Percentiles rank a stretch among this genome's conserved stretches.
Conservation (phyloP, 2,888 invertebrate genomes). For the Scaeva pyrastri region DNA sequence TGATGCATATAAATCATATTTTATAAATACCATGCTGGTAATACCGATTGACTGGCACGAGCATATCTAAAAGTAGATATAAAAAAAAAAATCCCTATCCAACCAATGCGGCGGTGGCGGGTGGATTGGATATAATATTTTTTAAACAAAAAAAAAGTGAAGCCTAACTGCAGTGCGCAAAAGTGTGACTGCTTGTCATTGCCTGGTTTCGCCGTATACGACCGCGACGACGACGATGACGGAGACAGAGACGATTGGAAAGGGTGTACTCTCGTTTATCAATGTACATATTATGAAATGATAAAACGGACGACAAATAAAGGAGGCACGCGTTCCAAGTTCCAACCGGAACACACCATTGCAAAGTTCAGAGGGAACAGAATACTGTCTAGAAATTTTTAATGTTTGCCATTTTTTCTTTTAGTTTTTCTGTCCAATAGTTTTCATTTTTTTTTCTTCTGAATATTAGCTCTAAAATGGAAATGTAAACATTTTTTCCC, state of each 20-base stretch:
- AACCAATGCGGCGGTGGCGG: constrained; percentile 26
- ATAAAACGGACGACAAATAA: constrained; percentile 34
- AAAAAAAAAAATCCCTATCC: constrained; percentile 5
- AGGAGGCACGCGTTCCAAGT: constrained; percentile 57
- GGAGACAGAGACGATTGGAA: background rate
- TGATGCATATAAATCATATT: background rate
- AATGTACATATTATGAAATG: constrained; percentile 47
- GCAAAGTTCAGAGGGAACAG: constrained; percentile 30
- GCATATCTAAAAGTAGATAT: constrained; percentile 5
- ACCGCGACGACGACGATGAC: background rate
- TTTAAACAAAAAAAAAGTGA: constrained; percentile 31
- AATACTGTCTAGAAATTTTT: constrained; percentile 40
- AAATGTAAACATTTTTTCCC: constrained; percentile 47
- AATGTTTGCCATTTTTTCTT: constrained; percentile 26
- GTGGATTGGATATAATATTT: constrained; percentile 33
- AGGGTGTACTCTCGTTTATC: constrained; percentile 43
- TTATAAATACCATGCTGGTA: constrained; percentile 34
- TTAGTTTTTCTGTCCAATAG: background rate
- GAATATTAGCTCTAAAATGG: constrained; percentile 28
- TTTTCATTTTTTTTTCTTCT: constrained; percentile 2
- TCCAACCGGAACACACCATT: constrained; percentile 46
- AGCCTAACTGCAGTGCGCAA: constrained; percentile 72
- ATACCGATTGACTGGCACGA: constrained; percentile 13
- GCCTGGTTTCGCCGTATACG: constrained; percentile 3
- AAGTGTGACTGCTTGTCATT: constrained; percentile 58